These are phyloP conservation scores for Melanotaenia duboulayi DNA, from an alignment of 2,113 vertebrate species.

Conservation along the genomic window DNA sequence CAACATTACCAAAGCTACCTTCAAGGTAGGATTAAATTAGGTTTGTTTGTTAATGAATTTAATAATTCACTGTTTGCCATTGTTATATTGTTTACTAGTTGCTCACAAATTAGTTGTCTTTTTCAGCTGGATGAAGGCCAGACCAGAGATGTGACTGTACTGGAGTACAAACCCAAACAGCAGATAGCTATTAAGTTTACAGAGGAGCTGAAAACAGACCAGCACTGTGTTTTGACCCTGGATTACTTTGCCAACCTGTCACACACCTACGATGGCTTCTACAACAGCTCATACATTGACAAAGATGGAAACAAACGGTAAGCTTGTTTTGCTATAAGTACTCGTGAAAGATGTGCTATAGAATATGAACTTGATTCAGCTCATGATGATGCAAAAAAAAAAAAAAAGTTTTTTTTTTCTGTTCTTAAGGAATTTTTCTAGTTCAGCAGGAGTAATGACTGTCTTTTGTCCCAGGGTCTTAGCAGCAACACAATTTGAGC, in stretches of 20 bases:
- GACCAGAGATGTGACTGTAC: constrained; percentile 69
- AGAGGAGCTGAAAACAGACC: constrained; percentile 82
- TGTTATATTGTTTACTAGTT: neutral
- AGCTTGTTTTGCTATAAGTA: neutral
- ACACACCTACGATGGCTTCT: constrained; percentile 90
- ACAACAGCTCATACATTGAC: constrained; percentile 90
- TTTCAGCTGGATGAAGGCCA: constrained; percentile 59
- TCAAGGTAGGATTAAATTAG: constrained; percentile 60
- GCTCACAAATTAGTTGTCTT: neutral
- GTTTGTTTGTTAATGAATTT: neutral
- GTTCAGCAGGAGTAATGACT: neutral
- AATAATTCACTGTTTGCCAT: neutral
- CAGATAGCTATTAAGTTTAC: constrained; percentile 89
- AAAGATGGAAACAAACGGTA: constrained; percentile 82
- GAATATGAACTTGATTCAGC: neutral
- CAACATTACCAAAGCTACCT: constrained; percentile 84
- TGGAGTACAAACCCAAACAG: constrained; percentile 88
- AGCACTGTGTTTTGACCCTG: constrained; percentile 85
- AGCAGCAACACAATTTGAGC: constrained; percentile 97
- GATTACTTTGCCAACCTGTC: constrained; percentile 89
- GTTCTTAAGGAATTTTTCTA: neutral
- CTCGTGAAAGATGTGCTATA: neutral
- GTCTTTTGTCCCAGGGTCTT: constrained; percentile 83
- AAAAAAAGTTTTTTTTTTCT: neutral
- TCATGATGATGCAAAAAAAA: constrained; percentile 1